Base-by-base conservation (phyloP, 2,888 invertebrate genomes). In the Cynaeus angustus region DNA sequence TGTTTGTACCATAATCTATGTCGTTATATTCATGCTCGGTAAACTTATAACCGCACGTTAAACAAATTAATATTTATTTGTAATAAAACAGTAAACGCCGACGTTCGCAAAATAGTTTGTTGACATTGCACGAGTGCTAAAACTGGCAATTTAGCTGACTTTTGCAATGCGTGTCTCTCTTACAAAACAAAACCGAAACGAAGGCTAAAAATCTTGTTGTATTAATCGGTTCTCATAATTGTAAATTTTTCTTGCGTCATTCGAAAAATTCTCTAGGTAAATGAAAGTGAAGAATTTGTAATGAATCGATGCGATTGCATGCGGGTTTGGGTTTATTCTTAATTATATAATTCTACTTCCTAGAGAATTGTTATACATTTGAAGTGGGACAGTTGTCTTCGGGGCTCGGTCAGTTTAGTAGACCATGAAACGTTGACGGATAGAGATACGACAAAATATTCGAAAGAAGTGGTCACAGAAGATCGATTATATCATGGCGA, bases 61-160 rank as follows among this genome's bases (percentile, higher is more conserved):
- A 64, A 38, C 55, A 65, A 14, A 52, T 33, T 46, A 33, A 48
- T 65, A 53, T 66, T 66, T 66, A 56, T 66, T 56, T 66, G 33
- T n/a, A 12, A 56, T 38, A 56, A 66, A 66, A 46, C 56, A 41
- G 55, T 56, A 56, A 66, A 46, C 56, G 66, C 56, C 66, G 66
- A 66, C 56, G 66, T 53, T 65, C 21, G 55, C 52, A 52, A 53
- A 46, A 48, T 13, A 66, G 56, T 56, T 66, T 66, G 46, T 66
- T 56, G 56, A 66, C 56, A 66, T 64, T 53, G 64, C 21, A 21
- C 4, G 46, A 52, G 30, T 38, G 38, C 28, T 37, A 62, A 62
- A 50, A 64, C 21, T n/a, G 26, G 37, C 28, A 38, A 50, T 59
- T 59, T 28, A 59, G 33, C 30, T 16, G 33, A 33, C 33, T 59